Evolutionary conservation across 2,797 vertebrate genomes (phyloP), one percentile per base, ranked within the genome.

Genomic region (Neosalanx taihuensis): DNA sequence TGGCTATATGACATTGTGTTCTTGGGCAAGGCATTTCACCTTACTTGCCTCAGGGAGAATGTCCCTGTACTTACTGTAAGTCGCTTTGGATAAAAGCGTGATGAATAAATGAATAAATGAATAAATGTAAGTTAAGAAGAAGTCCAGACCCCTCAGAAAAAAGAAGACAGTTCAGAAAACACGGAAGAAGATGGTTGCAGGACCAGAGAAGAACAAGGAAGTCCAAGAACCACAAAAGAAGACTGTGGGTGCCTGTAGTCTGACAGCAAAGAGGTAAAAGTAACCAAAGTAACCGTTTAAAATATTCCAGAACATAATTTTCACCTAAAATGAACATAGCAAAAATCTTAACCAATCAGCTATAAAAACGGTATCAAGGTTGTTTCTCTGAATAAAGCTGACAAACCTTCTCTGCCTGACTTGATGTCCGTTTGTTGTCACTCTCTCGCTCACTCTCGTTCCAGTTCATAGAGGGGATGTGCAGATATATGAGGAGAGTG

Each of bases 201-300:
- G n/a, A 57, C n/a, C 18, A 57, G 5, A 72, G 46, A 65, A 13
- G 35, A 59, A 65, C 53, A 46, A 9, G 26, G 18, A 10, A 0
- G n/a, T 56, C 23, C 26, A 17, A 18, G 56, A 23, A 57, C 56
- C 56, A 57, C 56, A 72, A 30, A 65, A 13, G 41, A 59, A 63
- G 53, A 53, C 12, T 35, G 20, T 5, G 0, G 2, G 18, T 56
- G 12, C 26, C 26, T 41, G 20, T 49, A 18, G 29, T 26, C 12
- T 26, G 23, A 26, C 56, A 0, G 17, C 46, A 9, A 81, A 79
- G 76, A 82, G 29, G 20, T n/a, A 33, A 33, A 31, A n/a, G 59
- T 10, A 12, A 20, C 10, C n/a, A 15, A 18, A 63, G 4, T 63
- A 33, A 64, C 3, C 1, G 12, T 26, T 30, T 12, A 46, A 7